phyloP scores from a whole-genome alignment of 2,797 vertebrate genomes.

The Catostomus latipinnis region DNA sequence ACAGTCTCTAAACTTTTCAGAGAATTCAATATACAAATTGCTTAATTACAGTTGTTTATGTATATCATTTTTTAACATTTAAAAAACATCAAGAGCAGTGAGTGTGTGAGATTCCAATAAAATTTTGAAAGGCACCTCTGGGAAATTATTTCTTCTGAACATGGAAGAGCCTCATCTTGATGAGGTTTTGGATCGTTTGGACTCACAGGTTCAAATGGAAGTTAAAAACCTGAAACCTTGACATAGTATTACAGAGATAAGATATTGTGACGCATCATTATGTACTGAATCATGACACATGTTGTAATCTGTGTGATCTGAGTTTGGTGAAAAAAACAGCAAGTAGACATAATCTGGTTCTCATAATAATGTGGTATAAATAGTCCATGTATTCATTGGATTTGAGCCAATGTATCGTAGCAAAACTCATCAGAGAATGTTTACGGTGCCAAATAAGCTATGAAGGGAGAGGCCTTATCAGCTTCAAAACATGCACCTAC shows the following conservation, averaged over 20 bases:
- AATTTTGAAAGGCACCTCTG: background rate
- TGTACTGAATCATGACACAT: too few species aligned
- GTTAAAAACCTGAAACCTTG: background rate
- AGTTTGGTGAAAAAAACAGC: background rate
- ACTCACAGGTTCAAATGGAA: background rate
- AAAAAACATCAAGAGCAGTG: background rate
- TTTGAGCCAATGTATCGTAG: constrained; percentile 25
- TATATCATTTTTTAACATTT: too few species aligned
- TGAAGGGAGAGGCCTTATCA: constrained; percentile 48
- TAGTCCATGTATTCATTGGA: constrained; percentile 27
- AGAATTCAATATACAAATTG: too few species aligned
- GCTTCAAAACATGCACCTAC: constrained; percentile 34
- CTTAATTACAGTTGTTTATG: too few species aligned
- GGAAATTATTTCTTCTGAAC: background rate
- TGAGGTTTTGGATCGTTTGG: too few species aligned
- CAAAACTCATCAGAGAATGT: constrained; percentile 46
- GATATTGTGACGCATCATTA: too few species aligned
- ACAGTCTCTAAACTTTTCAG: too few species aligned
- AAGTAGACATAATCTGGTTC: constrained; percentile 2
- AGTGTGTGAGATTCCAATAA: background rate
- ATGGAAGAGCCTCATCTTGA: background rate
- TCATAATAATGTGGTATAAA: constrained; percentile 23
- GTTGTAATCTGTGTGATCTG: too few species aligned
- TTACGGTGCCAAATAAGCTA: constrained; percentile 45
- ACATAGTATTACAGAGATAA: too few species aligned